Percentiles rank a stretch among this genome's conserved stretches.
These are phyloP conservation scores for Cyprinodon brontotheroides DNA, from an alignment of 2,113 vertebrate genomes.

Conservation along the genomic window DNA sequence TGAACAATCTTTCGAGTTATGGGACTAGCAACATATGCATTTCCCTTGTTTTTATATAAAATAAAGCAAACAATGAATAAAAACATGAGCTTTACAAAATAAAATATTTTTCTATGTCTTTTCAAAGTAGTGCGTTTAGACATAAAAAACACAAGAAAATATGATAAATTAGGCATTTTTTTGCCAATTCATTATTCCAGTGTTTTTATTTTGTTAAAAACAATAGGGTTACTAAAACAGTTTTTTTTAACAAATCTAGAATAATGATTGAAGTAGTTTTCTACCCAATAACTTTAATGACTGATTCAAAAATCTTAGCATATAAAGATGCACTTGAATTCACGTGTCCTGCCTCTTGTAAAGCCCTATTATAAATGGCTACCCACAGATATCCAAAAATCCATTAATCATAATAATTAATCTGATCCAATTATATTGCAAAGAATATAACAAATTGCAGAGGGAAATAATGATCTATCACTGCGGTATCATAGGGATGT, in stretches of 20 bases:
- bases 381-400: slow-evolving; percentile 86
- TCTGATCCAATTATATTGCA: slow-evolving; percentile 99
- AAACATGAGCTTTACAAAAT: not conserved
- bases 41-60: not conserved
- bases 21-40: not conserved
- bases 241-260: not conserved
- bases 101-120: no score
- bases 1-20: not conserved
- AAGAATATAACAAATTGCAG: slow-evolving; percentile 99
- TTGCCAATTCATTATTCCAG: not conserved
- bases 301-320: slow-evolving; percentile 72
- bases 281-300: slow-evolving; percentile 54
- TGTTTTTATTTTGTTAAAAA: not conserved
- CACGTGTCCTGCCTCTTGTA: slow-evolving; percentile 86
- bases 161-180: not conserved
- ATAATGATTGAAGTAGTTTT: not conserved
- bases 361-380: slow-evolving; percentile 92
- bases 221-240: not conserved
- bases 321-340: slow-evolving; percentile 84
- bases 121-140: no score
- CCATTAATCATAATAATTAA: slow-evolving; percentile 99
- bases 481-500: slow-evolving; percentile 92
- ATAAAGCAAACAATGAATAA: not conserved
- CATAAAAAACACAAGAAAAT: not conserved
- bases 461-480: slow-evolving; percentile 99